A percentile compares a stretch with the other conserved stretches of the same genome.
These are phyloP conservation scores for Nemapogon koenigi DNA, from an alignment of 2,888 invertebrate species.

Conservation along the genomic window DNA sequence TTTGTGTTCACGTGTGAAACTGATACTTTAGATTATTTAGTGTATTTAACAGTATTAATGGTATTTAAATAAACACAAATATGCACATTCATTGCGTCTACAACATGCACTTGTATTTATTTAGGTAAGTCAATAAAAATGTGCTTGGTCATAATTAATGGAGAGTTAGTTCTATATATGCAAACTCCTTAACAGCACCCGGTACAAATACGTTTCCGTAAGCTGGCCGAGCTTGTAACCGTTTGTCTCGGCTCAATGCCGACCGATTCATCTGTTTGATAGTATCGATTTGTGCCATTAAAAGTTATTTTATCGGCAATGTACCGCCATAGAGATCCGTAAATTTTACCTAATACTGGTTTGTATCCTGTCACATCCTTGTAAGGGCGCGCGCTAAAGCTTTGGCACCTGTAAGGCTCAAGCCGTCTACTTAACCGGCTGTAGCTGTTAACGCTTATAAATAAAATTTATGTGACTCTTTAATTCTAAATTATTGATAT, in stretches of 20 bases:
- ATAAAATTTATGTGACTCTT: conserved; percentile 7
- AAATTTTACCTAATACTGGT: conserved; percentile 46
- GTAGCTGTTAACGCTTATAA: conserved; percentile 5
- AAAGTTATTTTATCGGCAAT: conserved; percentile 35
- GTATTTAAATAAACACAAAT: no score
- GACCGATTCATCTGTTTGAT: conserved; percentile 38
- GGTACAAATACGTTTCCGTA: conserved; percentile 29
- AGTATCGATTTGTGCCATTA: conserved; percentile 42
- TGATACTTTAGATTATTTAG: no score
- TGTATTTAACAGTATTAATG: no score
- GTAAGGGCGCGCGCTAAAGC: conserved; percentile 30
- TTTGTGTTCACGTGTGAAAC: no score
- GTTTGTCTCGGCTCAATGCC: conserved; percentile 28
- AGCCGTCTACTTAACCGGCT: conserved; percentile 28
- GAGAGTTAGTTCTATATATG: no score
- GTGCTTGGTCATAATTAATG: no score
- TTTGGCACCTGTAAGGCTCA: conserved; percentile 39
- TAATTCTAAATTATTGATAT: conserved; percentile 18
- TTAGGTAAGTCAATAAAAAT: no score
- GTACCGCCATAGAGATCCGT: conserved; percentile 27
- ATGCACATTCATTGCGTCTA: no score
- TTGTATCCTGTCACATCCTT: conserved; percentile 38
- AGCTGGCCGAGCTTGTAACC: conserved; percentile 26
- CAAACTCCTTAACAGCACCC: conserved; percentile 13
- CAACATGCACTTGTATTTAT: no score